phyloP scores from a whole-genome alignment of 1,140 invertebrate genomes.

The Philotrypesis tridentata region DNA sequence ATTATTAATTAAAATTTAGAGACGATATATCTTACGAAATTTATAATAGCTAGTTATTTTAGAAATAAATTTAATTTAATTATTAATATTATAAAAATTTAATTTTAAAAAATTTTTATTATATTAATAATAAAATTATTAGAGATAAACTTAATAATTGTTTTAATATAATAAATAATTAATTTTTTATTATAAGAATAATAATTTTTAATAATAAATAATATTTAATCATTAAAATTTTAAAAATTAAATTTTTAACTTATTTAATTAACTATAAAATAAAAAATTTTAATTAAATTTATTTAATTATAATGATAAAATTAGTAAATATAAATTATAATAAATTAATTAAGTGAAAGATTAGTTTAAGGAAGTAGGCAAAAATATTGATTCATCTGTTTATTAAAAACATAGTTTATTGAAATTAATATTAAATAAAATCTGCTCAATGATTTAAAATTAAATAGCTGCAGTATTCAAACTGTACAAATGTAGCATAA shows the following conservation, averaged over 20 bases:
- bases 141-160: constrained; percentile 40
- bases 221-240: constrained; percentile 53
- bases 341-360: constrained; percentile 55
- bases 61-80: constrained; percentile 76
- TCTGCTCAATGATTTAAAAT: constrained; percentile 79
- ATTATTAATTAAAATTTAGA: constrained; percentile 76
- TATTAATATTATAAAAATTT: constrained; percentile 75
- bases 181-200: constrained; percentile 44
- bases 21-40: no score
- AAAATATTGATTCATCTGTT: constrained; percentile 79
- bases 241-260: constrained; percentile 46
- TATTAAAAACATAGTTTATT: constrained; percentile 84
- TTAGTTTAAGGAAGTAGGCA: constrained; percentile 78
- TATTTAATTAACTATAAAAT: constrained; percentile 57
- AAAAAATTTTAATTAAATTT: constrained; percentile 56
- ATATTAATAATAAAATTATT: constrained; percentile 41
- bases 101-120: constrained; percentile 68
- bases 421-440: constrained; percentile 76
- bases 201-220: constrained; percentile 60
- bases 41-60: no score
- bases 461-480: constrained; percentile 80
- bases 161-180: constrained; percentile 24
- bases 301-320: constrained; percentile 73
- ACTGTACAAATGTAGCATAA: constrained; percentile 84
- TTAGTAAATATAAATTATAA: constrained; percentile 71